A percentile compares a stretch with the other conserved stretches of the same genome.
Conservation (phyloP, 2,113 vertebrate genomes). For the Aphelocoma coerulescens region DNA sequence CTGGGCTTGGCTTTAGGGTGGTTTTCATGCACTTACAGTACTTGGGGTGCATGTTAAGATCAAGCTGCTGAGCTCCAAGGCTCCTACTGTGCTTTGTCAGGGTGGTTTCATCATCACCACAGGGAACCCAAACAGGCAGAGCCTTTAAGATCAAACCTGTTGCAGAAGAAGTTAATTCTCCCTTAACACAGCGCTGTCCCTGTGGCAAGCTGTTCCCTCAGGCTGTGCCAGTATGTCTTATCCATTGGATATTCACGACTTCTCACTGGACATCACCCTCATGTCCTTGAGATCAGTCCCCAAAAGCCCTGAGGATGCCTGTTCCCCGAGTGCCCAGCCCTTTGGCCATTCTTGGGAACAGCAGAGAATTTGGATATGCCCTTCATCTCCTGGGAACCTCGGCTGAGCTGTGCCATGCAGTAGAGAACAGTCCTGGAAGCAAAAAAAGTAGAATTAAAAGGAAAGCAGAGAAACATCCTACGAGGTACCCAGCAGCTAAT, state of each 20-base stretch:
- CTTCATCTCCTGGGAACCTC: neutral
- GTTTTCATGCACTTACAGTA: neutral
- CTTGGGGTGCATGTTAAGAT: neutral
- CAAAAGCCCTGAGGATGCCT: neutral
- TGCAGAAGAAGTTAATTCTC: neutral
- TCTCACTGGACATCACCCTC: neutral
- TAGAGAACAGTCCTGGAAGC: neutral
- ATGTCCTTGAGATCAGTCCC: neutral
- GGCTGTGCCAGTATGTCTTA: neutral
- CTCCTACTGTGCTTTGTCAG: neutral
- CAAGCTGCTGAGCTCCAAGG: neutral
- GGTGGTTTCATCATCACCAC: neutral
- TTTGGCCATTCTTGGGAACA: neutral
- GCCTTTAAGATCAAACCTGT: neutral
- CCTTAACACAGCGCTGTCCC: neutral
- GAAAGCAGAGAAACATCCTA: neutral
- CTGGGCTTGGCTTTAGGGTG: neutral
- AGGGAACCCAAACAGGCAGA: neutral
- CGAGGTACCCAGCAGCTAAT: neutral
- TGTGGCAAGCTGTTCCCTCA: neutral
- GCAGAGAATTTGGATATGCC: neutral
- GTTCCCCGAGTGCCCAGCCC: neutral
- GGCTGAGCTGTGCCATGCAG: neutral
- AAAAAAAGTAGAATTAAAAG: neutral
- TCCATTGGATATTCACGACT: neutral